Percentiles rank a stretch among this genome's conserved stretches.
Conservation (phyloP, 1,140 invertebrate genomes). For the Cotesia chilonis region DNA sequence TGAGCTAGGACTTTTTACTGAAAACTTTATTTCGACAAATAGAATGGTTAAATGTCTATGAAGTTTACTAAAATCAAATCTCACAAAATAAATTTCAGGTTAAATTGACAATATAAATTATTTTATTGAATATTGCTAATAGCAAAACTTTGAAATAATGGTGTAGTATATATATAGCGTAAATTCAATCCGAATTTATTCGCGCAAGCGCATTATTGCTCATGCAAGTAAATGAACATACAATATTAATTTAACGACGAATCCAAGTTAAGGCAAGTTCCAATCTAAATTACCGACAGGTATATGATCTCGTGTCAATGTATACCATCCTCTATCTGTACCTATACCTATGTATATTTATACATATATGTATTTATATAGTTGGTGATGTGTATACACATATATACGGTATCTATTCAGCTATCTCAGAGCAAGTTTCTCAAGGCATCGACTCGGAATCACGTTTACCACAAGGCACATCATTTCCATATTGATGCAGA, state of each 20-base stretch:
- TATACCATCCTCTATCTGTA: not conserved
- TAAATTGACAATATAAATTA: too few species aligned
- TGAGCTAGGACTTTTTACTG: too few species aligned
- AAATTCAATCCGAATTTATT: slow-evolving; percentile 3
- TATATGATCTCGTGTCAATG: not conserved
- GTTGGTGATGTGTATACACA: too few species aligned
- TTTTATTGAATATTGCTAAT: too few species aligned
- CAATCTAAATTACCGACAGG: slow-evolving; percentile 5
- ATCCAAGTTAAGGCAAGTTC: slow-evolving; percentile 7
- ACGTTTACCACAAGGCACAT: slow-evolving; percentile 11
- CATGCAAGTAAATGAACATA: slow-evolving; percentile 13
- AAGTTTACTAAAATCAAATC: too few species aligned
- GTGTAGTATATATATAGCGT: not conserved
- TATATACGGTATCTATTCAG: too few species aligned
- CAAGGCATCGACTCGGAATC: slow-evolving; percentile 5
- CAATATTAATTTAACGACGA: slow-evolving; percentile 8
- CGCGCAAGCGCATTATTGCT: not conserved
- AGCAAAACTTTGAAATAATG: not conserved
- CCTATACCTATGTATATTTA: too few species aligned
- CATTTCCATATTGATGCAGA: slow-evolving; percentile 18
- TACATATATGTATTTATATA: too few species aligned
- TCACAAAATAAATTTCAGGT: too few species aligned
- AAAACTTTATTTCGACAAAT: too few species aligned
- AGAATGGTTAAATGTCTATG: too few species aligned
- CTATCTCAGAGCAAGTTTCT: slow-evolving; percentile 4